phyloP scores from a whole-genome alignment of 1,140 invertebrate species.

The Drosophila repletoides region DNA sequence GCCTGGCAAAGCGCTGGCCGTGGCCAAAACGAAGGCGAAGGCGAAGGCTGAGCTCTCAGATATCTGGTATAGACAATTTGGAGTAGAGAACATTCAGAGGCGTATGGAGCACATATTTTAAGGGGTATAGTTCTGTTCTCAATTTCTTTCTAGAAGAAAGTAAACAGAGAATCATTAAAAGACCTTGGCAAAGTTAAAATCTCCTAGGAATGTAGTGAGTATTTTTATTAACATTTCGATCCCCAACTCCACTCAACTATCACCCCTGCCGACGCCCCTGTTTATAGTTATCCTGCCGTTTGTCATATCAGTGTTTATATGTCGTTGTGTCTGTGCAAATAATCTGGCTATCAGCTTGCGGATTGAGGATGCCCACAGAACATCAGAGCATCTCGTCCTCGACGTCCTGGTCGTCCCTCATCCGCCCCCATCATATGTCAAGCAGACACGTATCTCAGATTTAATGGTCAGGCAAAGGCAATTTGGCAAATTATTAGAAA shows the following conservation, averaged over 20 bases:
- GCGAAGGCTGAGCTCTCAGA: slow-evolving; percentile 17
- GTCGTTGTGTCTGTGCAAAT: slow-evolving; percentile 30
- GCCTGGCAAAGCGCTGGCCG: neutral
- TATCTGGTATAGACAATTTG: slow-evolving; percentile 61
- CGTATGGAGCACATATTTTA: too few relatives aligned
- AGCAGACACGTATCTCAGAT: slow-evolving; percentile 70
- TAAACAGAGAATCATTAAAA: too few relatives aligned
- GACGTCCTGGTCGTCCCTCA: neutral
- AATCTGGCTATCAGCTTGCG: slow-evolving; percentile 64
- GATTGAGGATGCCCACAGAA: slow-evolving; percentile 18
- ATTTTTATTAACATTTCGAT: too few relatives aligned
- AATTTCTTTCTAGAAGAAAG: too few relatives aligned
- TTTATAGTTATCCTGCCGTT: slow-evolving; percentile 25
- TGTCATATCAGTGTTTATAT: slow-evolving; percentile 22
- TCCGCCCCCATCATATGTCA: slow-evolving; percentile 11
- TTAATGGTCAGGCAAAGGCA: slow-evolving; percentile 79
- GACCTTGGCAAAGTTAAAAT: too few relatives aligned
- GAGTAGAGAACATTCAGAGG: too few relatives aligned
- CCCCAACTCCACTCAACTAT: too few relatives aligned
- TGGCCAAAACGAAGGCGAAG: too few relatives aligned
- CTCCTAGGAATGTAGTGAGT: too few relatives aligned
- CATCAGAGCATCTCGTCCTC: neutral
- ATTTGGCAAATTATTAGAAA: slow-evolving; percentile 82
- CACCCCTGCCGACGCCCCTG: too few relatives aligned
- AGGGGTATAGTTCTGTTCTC: too few relatives aligned